Conservation (phyloP, 1,140 invertebrate genomes). For the Elymnias hypermnestra region DNA sequence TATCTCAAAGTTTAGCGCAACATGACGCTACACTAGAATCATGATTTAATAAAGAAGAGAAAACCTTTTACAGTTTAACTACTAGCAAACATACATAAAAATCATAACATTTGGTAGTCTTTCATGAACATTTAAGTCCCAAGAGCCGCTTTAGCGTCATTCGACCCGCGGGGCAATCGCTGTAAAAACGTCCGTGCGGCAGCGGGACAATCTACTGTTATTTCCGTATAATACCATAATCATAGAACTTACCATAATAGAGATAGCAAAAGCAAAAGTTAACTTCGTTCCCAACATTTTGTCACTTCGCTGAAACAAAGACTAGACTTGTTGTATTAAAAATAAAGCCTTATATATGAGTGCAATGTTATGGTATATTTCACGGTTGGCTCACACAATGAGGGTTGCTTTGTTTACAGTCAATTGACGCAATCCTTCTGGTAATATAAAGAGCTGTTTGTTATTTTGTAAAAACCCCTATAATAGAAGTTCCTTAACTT, state of each 20-base stretch:
- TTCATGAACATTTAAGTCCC: neutral
- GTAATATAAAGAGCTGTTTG: neutral
- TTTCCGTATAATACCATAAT: neutral
- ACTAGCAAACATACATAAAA: no score
- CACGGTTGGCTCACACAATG: constrained; percentile 8
- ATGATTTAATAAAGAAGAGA: no score
- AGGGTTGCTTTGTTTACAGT: constrained; percentile 5
- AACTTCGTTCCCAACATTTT: constrained; percentile 3
- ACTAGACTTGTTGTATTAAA: no score
- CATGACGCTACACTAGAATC: no score
- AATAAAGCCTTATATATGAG: constrained; percentile 15
- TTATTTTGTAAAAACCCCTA: neutral
- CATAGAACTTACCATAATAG: neutral
- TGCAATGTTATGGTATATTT: constrained; percentile 9
- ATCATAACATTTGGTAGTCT: no score
- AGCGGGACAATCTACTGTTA: no score
- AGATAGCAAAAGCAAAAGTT: neutral
- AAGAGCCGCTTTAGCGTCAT: neutral
- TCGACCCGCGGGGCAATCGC: no score
- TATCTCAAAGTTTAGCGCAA: no score
- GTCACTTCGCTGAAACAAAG: no score
- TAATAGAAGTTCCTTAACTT: no score
- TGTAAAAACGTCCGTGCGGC: no score
- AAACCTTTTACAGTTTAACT: no score
- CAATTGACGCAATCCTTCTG: neutral